A percentile compares a stretch with the other conserved stretches of the same genome.
Evolutionary conservation across 37 sponge, comb jelly and placozoan species (phyloP).

Genomic region (Eunapius fragilis): DNA sequence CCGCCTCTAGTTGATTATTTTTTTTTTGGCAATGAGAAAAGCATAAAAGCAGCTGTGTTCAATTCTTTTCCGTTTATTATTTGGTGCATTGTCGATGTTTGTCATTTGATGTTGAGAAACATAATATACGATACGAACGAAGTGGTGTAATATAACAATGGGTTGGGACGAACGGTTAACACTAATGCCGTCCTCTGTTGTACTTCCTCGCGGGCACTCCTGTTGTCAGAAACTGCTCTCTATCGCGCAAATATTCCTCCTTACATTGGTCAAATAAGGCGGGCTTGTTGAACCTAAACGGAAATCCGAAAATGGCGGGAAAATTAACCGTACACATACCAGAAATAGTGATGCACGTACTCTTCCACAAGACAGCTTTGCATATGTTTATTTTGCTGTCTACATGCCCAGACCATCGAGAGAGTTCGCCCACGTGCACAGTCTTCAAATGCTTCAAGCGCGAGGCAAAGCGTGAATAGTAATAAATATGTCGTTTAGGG

Average conservation of each 20-base stretch:
- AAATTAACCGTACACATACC: not conserved
- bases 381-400: slow-evolving; percentile 63
- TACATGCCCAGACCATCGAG: slow-evolving; percentile 72
- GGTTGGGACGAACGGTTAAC: no score
- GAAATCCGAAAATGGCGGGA: no score
- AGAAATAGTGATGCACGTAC: slow-evolving; percentile 36
- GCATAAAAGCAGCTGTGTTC: no score
- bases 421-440: slow-evolving; percentile 79
- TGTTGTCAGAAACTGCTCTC: slow-evolving; percentile 45
- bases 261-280: slow-evolving; percentile 70
- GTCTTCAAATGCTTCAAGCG: slow-evolving; percentile 71
- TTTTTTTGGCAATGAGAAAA: no score
- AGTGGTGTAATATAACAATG: no score
- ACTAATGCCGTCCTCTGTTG: slow-evolving; percentile 4
- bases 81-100: no score
- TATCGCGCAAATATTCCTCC: slow-evolving; percentile 56
- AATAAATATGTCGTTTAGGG: not conserved
- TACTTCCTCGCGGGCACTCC: slow-evolving; percentile 37
- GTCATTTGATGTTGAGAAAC: no score
- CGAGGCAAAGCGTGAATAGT: not conserved
- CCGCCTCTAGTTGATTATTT: no score
- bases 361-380: slow-evolving; percentile 46
- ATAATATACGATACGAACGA: no score
- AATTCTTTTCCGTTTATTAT: no score
- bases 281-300: slow-evolving; percentile 35